Percentiles rank a stretch among this genome's conserved stretches.
Evolutionary conservation across 1,140 invertebrate species (phyloP).

Genomic region (Achatina immaculata): DNA sequence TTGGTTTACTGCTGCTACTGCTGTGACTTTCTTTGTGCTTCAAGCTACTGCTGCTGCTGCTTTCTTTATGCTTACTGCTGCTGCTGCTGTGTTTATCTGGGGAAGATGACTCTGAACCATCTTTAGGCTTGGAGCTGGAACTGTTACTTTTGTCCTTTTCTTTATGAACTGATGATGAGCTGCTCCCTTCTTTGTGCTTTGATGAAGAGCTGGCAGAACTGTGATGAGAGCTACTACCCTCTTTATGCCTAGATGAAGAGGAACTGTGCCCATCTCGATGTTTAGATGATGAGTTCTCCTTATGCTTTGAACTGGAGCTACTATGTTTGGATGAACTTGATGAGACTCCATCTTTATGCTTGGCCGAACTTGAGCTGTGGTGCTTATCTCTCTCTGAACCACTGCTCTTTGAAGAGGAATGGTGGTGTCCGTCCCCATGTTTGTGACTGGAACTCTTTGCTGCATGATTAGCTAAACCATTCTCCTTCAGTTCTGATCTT

Average conservation of each 20-base stretch:
- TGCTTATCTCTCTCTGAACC: constrained; percentile 47
- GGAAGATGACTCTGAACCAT: constrained; percentile 45
- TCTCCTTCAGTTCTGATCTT: constrained; percentile 21
- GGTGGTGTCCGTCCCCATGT: constrained; percentile 15
- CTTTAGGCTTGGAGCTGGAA: constrained; percentile 42
- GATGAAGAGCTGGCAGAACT: constrained; percentile 1
- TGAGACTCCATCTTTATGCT: constrained; percentile 40
- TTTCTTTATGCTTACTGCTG: constrained; percentile 45
- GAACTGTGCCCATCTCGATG: constrained; percentile 42
- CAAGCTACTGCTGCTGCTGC: constrained; percentile 48
- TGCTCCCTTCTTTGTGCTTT: constrained; percentile 26
- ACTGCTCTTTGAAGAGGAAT: constrained; percentile 34
- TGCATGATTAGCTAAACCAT: constrained; percentile 13
- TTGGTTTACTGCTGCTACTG: constrained; percentile 29
- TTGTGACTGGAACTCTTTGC: constrained; percentile 13
- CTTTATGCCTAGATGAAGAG: constrained; percentile 40
- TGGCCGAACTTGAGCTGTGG: constrained; percentile 41
- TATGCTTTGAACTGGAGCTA: constrained; percentile 20
- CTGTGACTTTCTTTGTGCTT: constrained; percentile 31
- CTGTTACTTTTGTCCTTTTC: constrained; percentile 71
- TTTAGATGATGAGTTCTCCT: constrained; percentile 41
- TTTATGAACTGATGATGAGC: constrained; percentile 74
- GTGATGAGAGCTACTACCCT: constrained; percentile 40
- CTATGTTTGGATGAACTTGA: constrained; percentile 39
- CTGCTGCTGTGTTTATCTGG: constrained; percentile 39